These are phyloP conservation scores for Nemopilema nomurai DNA, from an alignment of 30 jellyfish, hydroid and myxozoan species.

Conservation along the genomic window DNA sequence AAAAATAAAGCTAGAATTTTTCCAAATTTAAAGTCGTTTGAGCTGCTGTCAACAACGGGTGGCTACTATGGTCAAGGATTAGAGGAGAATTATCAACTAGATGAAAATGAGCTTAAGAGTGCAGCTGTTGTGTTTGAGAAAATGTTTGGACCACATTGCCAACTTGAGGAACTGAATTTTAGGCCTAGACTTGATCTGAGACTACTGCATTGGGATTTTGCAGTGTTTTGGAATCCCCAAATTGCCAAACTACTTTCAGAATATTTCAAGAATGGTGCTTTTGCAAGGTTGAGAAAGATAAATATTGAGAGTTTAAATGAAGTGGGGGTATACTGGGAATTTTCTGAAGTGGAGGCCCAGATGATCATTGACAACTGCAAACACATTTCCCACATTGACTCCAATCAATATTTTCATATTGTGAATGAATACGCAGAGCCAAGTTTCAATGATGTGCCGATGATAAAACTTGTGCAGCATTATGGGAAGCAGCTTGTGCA, in stretches of 20 bases:
- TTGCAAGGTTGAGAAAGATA: slow-evolving; percentile 15
- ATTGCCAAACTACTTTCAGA: neutral
- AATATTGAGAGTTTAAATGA: slow-evolving; percentile 10
- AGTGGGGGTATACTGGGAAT: neutral
- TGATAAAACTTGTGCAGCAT: neutral
- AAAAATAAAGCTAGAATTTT: neutral
- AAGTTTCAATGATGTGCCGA: neutral
- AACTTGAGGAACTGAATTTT: neutral
- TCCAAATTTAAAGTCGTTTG: neutral
- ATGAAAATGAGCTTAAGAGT: neutral
- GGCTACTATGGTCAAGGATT: neutral
- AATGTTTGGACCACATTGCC: neutral
- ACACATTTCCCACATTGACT: slow-evolving; percentile 12
- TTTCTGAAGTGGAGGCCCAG: slow-evolving; percentile 4
- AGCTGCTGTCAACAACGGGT: neutral
- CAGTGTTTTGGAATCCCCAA: neutral
- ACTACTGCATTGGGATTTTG: neutral
- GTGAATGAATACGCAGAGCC: neutral
- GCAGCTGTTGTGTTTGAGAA: neutral
- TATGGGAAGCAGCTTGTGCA: neutral
- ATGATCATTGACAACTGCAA: neutral
- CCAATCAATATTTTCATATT: neutral
- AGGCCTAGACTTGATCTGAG: neutral
- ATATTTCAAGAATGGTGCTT: slow-evolving; percentile 7
- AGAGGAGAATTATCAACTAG: neutral